A percentile compares a stretch with the other conserved stretches of the same genome.
phyloP scores from a whole-genome alignment of 2,888 invertebrate genomes.

The Frankliniella intonsa region DNA sequence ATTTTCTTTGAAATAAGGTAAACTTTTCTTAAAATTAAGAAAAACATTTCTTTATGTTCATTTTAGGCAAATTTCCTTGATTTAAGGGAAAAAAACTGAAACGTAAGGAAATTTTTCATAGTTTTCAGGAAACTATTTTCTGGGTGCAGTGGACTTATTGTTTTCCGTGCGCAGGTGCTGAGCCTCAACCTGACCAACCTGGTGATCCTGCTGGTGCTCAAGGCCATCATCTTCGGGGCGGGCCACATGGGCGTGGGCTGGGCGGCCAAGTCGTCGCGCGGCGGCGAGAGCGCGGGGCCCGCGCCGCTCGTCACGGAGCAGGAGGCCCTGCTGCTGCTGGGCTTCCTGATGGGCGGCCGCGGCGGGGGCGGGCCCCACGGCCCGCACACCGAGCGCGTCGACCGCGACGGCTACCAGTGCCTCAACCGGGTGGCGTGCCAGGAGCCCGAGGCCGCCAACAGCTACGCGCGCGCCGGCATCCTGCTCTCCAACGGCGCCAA shows the following conservation, averaged over 20 bases:
- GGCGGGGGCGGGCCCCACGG: constrained; percentile 43
- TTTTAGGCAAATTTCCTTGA: too few relatives aligned
- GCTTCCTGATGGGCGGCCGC: constrained; percentile 53
- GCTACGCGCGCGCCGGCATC: constrained; percentile 42
- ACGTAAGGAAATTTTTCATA: too few relatives aligned
- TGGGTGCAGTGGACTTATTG: too few relatives aligned
- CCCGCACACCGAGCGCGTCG: constrained; percentile 45
- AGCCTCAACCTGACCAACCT: constrained; percentile 78
- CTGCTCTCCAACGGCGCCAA: constrained; percentile 45
- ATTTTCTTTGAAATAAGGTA: too few relatives aligned
- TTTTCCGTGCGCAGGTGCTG: constrained; percentile 52
- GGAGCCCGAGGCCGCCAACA: constrained; percentile 43
- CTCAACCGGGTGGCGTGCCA: constrained; percentile 44
- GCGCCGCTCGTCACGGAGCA: constrained; percentile 51
- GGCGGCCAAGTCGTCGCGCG: constrained; percentile 15
- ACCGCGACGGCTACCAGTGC: constrained; percentile 47
- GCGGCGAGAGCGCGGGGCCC: background rate
- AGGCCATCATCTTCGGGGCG: constrained; percentile 77
- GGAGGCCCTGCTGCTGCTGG: constrained; percentile 53
- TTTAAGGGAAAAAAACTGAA: too few relatives aligned
- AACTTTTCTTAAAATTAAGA: too few relatives aligned
- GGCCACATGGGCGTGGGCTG: constrained; percentile 58
- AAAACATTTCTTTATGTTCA: too few relatives aligned
- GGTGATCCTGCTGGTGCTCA: constrained; percentile 69
- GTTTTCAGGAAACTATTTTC: too few relatives aligned